Conservation (phyloP, 2,888 invertebrate genomes). For the Dinocampus coccinellae region DNA sequence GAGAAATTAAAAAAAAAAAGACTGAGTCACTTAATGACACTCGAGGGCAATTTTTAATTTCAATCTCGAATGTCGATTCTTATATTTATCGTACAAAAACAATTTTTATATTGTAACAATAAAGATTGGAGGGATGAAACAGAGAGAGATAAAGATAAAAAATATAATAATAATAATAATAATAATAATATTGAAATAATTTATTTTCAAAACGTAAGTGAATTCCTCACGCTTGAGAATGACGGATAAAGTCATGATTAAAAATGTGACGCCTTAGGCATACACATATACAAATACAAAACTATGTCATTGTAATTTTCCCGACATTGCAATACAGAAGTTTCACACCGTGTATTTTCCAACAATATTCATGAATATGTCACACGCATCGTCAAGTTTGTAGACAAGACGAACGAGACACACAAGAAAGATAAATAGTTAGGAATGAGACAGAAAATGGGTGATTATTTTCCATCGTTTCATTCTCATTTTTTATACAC, state of each 20-base stretch:
- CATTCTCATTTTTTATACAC: neutral
- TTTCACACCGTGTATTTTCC: slow-evolving; percentile 1
- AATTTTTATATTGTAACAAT: too few species aligned
- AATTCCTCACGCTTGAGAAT: neutral
- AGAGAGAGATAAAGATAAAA: too few species aligned
- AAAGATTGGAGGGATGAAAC: too few species aligned
- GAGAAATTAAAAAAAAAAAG: slow-evolving; percentile 13
- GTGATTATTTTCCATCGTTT: slow-evolving; percentile 1
- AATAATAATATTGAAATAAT: neutral
- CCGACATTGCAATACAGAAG: slow-evolving; percentile 2
- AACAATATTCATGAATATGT: neutral
- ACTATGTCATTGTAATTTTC: neutral
- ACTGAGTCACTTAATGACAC: slow-evolving; percentile 3
- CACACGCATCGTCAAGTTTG: slow-evolving; percentile 26
- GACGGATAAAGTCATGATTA: slow-evolving; percentile 6
- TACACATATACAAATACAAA: neutral
- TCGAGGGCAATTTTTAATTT: slow-evolving; percentile 14
- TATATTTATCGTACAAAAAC: too few species aligned
- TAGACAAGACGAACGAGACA: neutral
- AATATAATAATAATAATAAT: too few species aligned
- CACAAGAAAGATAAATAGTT: neutral
- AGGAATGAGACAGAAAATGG: neutral
- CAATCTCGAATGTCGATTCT: neutral
- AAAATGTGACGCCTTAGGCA: neutral
- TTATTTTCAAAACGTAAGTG: neutral